A percentile compares a stretch with the other conserved stretches of the same genome.
These are phyloP conservation scores for Poeciliopsis paucimaculata DNA, from an alignment of 2,797 vertebrate genomes.

Conservation along the genomic window DNA sequence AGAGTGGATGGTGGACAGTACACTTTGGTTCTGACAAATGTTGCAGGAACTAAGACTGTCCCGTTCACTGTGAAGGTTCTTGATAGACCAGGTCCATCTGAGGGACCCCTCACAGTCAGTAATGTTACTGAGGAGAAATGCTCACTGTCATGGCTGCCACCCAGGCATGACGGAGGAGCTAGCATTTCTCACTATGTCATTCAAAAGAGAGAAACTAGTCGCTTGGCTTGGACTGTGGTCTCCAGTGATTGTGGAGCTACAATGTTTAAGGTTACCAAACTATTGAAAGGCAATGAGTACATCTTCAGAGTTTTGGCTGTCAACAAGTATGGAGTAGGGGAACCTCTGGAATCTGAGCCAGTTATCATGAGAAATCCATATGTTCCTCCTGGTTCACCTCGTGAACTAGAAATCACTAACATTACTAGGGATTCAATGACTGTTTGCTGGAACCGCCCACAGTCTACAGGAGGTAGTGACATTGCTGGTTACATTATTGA, in stretches of 20 bases:
- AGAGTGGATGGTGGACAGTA: slow-evolving; percentile 97
- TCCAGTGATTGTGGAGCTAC: slow-evolving; percentile 91
- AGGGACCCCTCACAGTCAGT: slow-evolving; percentile 92
- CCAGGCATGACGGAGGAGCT: slow-evolving; percentile 94
- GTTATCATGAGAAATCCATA: slow-evolving; percentile 97
- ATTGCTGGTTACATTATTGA: slow-evolving; percentile 94
- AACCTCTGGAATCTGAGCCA: slow-evolving; percentile 92
- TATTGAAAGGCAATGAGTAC: slow-evolving; percentile 97
- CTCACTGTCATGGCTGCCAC: slow-evolving; percentile 92
- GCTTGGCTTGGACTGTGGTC: slow-evolving; percentile 96
- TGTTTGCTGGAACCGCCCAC: slow-evolving; percentile 94
- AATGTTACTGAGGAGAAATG: slow-evolving; percentile 97
- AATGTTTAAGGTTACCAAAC: slow-evolving; percentile 96
- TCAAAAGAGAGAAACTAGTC: slow-evolving; percentile 98
- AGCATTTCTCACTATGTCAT: slow-evolving; percentile 94
- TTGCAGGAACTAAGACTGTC: slow-evolving; percentile 92
- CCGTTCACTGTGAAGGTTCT: slow-evolving; percentile 94
- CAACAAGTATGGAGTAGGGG: slow-evolving; percentile 95
- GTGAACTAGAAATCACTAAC: slow-evolving; percentile 91
- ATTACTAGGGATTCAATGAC: slow-evolving; percentile 98
- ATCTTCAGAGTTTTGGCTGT: slow-evolving; percentile 97
- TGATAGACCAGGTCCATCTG: slow-evolving; percentile 94
- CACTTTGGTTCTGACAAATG: slow-evolving; percentile 93
- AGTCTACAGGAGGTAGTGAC: slow-evolving; percentile 92
- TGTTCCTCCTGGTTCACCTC: slow-evolving; percentile 90